phyloP scores from a whole-genome alignment of 37 sponge, comb jelly and placozoan genomes.

The Haliclona indistincta region DNA sequence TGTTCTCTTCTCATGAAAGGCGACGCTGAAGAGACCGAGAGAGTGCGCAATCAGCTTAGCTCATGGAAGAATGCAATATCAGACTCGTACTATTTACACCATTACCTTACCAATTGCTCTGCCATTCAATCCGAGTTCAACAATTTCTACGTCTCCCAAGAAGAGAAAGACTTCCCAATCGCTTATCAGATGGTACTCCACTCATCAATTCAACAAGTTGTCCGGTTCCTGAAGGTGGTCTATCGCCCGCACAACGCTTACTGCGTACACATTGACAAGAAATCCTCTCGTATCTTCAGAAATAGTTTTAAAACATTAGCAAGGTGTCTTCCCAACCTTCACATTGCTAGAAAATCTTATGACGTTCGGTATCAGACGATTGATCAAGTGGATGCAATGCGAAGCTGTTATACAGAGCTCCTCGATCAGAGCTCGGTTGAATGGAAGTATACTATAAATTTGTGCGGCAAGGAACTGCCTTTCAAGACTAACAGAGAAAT shows the following conservation, averaged over 20 bases:
- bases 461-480: constrained; percentile 64
- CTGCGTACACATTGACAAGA: constrained; percentile 33
- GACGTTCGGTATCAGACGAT: background rate
- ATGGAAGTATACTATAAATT: constrained; percentile 62
- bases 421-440: background rate
- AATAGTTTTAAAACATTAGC: constrained; percentile 5
- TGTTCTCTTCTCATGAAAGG: background rate
- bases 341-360: background rate
- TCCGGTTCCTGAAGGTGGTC: constrained; percentile 27
- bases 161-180: constrained; percentile 17
- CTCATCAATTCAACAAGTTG: constrained; percentile 6
- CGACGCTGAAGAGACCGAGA: background rate
- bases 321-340: constrained; percentile 21
- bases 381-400: background rate
- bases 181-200: constrained; percentile 18
- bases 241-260: constrained; percentile 38
- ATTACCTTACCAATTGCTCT: background rate
- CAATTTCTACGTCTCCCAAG: constrained; percentile 37
- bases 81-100: background rate
- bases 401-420: background rate
- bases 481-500: constrained; percentile 56
- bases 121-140: constrained; percentile 1
- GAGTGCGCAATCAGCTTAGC: background rate
- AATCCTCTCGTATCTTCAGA: background rate
- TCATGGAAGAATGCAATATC: constrained; percentile 1